Base-by-base conservation (phyloP, 2,888 invertebrate genomes). In the Crossocerus cetratus region DNA sequence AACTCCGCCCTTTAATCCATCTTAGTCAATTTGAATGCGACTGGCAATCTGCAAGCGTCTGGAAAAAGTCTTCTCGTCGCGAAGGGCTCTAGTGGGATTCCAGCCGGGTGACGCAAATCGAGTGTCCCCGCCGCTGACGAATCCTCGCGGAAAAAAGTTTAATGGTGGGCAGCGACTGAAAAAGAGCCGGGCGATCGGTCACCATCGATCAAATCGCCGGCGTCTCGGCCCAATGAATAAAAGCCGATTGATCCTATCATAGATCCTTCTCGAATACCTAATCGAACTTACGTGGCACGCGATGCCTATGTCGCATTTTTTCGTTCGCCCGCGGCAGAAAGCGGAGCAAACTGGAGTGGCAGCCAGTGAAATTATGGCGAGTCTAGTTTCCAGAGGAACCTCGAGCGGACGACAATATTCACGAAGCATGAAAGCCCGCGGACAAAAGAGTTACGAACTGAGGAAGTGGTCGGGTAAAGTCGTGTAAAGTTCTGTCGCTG, bases 131-230 rank as follows among this genome's bases (percentile, higher is more conserved):
- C 22, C 42, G 54, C 45, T 64, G 57, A 74, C 61, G 68, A 68
- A 67, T 74, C 64, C 54, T 32, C 4, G 22, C 13, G 32, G 32
- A 32, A 65, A 64, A 70, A 65, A 45, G 54, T 53, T 13, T 57
- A 20, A 23, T 32, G 3, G 49, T 16, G 5, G 49, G n/a, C 4
- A 42, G 20, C 49, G 22, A 49, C 49, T 32, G 56, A 56, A 3
- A 32, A 44, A 56, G 49, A 44, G n/a, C 20, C 1, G n/a, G 14
- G 16, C 56, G 49, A 81, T 81, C 77, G 66, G 56, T 76, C 73
- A 79, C 58, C 68, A 77, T 78, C 76, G 72, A 76, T 81, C 81
- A 73, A 70, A 61, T 57, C 49, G 60, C 23, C 45, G 4, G 32
- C 32, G 42, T 43, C 57, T 32, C n/a, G 21, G 22, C 43, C 43